phyloP scores from a whole-genome alignment of 64 coral and sea anemone species.

The Pocillopora verrucosa region DNA sequence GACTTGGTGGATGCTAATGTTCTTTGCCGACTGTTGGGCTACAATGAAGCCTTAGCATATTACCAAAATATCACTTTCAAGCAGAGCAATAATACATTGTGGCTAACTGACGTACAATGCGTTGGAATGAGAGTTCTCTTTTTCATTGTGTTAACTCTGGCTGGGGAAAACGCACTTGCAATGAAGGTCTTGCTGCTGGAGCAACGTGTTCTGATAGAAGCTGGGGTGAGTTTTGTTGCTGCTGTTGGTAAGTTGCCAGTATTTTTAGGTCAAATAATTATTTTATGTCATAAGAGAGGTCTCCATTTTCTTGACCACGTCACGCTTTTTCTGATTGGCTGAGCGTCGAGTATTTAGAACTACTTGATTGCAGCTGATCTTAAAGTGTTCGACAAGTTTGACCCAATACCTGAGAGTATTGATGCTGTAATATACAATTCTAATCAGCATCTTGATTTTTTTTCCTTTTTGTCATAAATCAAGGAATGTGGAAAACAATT shows the following conservation, averaged over 20 bases:
- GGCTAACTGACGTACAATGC: constrained; percentile 17
- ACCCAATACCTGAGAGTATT: too few relatives aligned
- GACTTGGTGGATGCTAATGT: constrained; percentile 21
- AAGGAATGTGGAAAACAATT: too few relatives aligned
- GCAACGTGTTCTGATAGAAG: not conserved
- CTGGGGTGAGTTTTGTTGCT: not conserved
- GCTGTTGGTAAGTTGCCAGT: too few relatives aligned
- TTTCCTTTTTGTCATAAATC: too few relatives aligned
- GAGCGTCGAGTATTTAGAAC: too few relatives aligned
- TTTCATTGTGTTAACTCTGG: not conserved
- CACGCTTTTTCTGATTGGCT: too few relatives aligned
- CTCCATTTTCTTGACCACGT: not conserved
- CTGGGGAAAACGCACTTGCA: not conserved
- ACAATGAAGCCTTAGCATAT: not conserved
- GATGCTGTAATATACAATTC: too few relatives aligned
- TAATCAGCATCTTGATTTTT: too few relatives aligned
- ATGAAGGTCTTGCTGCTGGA: constrained; percentile 6
- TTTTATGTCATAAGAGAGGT: not conserved
- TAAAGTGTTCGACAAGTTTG: too few relatives aligned
- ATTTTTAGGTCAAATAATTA: too few relatives aligned
- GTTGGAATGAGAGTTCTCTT: constrained; percentile 25
- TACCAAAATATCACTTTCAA: constrained; percentile 4
- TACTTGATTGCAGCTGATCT: too few relatives aligned
- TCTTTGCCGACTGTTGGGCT: constrained; percentile 19
- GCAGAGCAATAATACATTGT: not conserved